phyloP scores from a whole-genome alignment of 2,113 vertebrate species.

The Paradoxurus hermaphroditus region DNA sequence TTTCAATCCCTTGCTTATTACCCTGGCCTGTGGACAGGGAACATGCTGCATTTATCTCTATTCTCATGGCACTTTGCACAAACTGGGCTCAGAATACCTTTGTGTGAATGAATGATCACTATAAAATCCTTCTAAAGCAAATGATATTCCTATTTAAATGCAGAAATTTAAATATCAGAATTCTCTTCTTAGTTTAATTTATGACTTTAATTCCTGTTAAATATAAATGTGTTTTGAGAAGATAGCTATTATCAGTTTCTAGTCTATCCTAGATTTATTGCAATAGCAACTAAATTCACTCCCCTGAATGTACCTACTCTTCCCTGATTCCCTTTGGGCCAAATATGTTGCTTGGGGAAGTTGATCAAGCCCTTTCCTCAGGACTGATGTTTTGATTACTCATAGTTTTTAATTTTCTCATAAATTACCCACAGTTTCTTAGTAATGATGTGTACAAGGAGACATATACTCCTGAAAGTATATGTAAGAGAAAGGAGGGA shows the following conservation, averaged over 20 bases:
- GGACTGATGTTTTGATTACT: background rate
- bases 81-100: background rate
- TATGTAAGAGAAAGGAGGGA: background rate
- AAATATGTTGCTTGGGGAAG: background rate
- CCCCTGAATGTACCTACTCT: background rate
- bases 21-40: background rate
- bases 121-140: slow-evolving; percentile 19
- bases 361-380: background rate
- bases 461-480: background rate
- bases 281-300: background rate
- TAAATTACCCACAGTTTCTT: background rate
- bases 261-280: background rate
- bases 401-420: background rate
- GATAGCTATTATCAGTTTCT: background rate
- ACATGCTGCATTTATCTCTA: background rate
- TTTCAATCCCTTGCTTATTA: background rate
- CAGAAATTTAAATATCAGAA: background rate
- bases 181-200: background rate
- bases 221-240: background rate
- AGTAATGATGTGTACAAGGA: background rate
- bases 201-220: background rate
- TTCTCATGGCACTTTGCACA: background rate
- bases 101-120: background rate
- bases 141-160: background rate
- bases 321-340: background rate